These are phyloP conservation scores for Capitulum mitella DNA, from an alignment of 2,888 invertebrate species.

Conservation along the genomic window DNA sequence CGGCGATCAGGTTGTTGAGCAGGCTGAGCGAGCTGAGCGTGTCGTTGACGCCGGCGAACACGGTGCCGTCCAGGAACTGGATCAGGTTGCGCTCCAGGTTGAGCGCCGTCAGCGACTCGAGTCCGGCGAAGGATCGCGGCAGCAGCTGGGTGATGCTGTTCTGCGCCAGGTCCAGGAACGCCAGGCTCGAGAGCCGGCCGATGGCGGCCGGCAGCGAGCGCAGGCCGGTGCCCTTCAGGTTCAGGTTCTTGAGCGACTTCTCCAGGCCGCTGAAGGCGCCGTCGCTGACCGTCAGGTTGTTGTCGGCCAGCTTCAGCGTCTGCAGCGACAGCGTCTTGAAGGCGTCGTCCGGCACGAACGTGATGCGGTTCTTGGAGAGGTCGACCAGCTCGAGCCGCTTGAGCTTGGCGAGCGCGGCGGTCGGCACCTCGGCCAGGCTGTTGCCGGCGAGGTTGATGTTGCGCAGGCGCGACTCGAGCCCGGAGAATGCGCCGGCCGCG, in stretches of 20 bases:
- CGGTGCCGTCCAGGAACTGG: slow-evolving; percentile 63
- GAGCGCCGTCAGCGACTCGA: slow-evolving; percentile 73
- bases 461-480: slow-evolving; percentile 68
- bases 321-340: slow-evolving; percentile 57
- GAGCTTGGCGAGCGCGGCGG: slow-evolving; percentile 59
- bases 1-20: slow-evolving; percentile 76
- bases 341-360: slow-evolving; percentile 62
- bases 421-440: slow-evolving; percentile 67
- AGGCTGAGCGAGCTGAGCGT: slow-evolving; percentile 81
- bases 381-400: slow-evolving; percentile 69
- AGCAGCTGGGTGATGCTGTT: slow-evolving; percentile 70
- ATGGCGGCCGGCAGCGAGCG: slow-evolving; percentile 71
- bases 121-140: slow-evolving; percentile 45
- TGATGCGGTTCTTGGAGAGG: slow-evolving; percentile 72
- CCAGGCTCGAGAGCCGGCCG: slow-evolving; percentile 64
- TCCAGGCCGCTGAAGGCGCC: slow-evolving; percentile 72
- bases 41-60: slow-evolving; percentile 69
- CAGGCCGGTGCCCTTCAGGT: slow-evolving; percentile 77
- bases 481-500: slow-evolving; percentile 64
- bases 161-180: slow-evolving; percentile 81
- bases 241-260: slow-evolving; percentile 72
- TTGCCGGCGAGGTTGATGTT: slow-evolving; percentile 68
- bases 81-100: slow-evolving; percentile 83
- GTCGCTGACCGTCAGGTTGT: slow-evolving; percentile 65
- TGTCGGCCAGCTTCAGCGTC: slow-evolving; percentile 72